phyloP scores from a whole-genome alignment of 2,888 invertebrate genomes.

The Aphodius granarius region DNA sequence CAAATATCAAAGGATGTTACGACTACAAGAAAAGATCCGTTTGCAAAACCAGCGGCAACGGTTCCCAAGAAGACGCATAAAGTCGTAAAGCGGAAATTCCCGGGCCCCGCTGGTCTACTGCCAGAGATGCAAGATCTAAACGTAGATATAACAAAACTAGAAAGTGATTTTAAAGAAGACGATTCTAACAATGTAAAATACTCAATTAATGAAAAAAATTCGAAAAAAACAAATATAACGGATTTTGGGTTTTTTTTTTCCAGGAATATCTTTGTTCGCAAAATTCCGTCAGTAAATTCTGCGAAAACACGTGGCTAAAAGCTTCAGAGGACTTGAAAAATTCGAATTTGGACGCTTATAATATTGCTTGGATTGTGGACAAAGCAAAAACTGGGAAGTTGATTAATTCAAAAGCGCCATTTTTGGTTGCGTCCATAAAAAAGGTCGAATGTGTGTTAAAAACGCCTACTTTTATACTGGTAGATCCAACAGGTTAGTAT shows the following conservation, averaged over 20 bases:
- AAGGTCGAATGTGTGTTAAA: conserved; percentile 11
- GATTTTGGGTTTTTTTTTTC: background rate
- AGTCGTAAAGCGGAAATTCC: conserved; percentile 19
- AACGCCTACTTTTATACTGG: conserved; percentile 19
- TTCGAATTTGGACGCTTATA: conserved; percentile 8
- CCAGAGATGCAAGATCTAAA: conserved; percentile 5
- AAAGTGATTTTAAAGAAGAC: background rate
- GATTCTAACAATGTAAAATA: conserved; percentile 14
- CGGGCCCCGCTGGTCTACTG: conserved; percentile 20
- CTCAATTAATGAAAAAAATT: background rate
- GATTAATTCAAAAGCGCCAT: conserved; percentile 12
- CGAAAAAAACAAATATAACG: no score
- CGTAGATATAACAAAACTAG: background rate
- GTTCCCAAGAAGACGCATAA: background rate
- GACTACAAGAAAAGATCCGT: no score
- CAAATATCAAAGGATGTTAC: no score
- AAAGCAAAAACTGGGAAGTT: background rate
- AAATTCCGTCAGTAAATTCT: conserved; percentile 7
- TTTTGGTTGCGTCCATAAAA: conserved; percentile 14
- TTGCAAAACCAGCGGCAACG: background rate
- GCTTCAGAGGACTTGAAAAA: conserved; percentile 15
- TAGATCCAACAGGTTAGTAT: conserved; percentile 14
- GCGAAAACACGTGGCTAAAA: conserved; percentile 14
- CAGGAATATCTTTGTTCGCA: conserved; percentile 19
- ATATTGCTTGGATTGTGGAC: conserved; percentile 15